phyloP scores from a whole-genome alignment of 2,888 invertebrate genomes.

The Balanococcus diminutus region DNA sequence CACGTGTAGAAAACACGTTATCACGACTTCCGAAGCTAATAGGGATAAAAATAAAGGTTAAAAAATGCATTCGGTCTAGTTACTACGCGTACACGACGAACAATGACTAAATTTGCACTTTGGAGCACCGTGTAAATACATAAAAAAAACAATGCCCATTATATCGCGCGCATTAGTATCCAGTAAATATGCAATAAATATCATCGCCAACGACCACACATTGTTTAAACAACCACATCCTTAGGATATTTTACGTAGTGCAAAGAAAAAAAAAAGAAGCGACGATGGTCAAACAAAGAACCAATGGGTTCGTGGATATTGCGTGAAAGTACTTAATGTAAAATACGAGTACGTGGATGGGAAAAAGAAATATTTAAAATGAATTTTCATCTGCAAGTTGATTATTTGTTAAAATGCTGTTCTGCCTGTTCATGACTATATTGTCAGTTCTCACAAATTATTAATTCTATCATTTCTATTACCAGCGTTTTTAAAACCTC shows the following conservation, averaged over 20 bases:
- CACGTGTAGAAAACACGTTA: conserved; percentile 51
- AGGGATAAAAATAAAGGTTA: conserved; percentile 47
- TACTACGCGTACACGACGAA: conserved; percentile 51
- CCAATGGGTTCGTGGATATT: not conserved
- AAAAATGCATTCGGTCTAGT: conserved; percentile 50
- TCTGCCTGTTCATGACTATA: no score
- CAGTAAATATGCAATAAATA: conserved; percentile 51
- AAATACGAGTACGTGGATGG: not conserved
- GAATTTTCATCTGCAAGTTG: no score
- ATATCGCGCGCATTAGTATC: conserved; percentile 49
- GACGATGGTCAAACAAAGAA: conserved; percentile 1
- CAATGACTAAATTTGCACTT: conserved; percentile 55
- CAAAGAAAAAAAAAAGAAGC: not conserved
- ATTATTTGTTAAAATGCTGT: no score
- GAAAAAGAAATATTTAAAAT: not conserved
- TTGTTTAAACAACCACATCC: conserved; percentile 24
- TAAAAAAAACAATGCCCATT: conserved; percentile 52
- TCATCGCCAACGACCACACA: conserved; percentile 32
- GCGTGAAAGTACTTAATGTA: not conserved
- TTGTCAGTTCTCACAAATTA: no score
- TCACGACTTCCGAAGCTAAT: conserved; percentile 52
- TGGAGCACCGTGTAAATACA: conserved; percentile 23
- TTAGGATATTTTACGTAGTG: conserved; percentile 26
- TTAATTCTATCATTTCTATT: no score
- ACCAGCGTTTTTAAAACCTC: no score